Base-by-base conservation (phyloP, 2,888 invertebrate genomes). In the Mesodorylaimus sp. region DNA sequence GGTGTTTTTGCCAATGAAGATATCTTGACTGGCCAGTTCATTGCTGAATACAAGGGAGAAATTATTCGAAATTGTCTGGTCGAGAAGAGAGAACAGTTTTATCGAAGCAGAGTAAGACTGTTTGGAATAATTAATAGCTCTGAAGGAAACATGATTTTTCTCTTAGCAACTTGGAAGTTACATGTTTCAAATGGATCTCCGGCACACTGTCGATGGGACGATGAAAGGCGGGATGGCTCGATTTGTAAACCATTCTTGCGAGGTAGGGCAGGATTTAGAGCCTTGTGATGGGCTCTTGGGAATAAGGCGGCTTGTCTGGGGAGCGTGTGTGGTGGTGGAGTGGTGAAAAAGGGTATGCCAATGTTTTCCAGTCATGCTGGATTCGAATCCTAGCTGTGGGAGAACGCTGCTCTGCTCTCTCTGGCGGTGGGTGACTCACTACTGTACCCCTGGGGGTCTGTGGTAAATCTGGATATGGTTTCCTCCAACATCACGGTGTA, bases 221-320 rank as follows among this genome's bases (percentile, higher is more conserved):
- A 7, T 21, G 7, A 32, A 16, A 32, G 32, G 32, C 16, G 10
- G 16, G 10, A 39, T 39, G 10, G 41, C 41, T 21, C 10, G 41
- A 21, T 39, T 39, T 39, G 21, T 39, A n/a, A 39, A 39, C 21
- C 41, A 39, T 39, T 39, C 41, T n/a, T 39, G 41, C 41, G 41
- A 39, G 7, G 41, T 21, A n/a, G n/a, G n/a, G n/a, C n/a, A n/a
- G n/a, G n/a, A n/a, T n/a, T n/a, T n/a, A n/a, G n/a, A n/a, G n/a
- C n/a, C n/a, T n/a, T n/a, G n/a, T n/a, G n/a, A n/a, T n/a, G n/a
- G n/a, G n/a, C n/a, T n/a, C n/a, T n/a, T n/a, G n/a, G n/a, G 16
- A 39, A 39, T 39, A n/a, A 10, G 10, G 21, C 21, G 7, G 32
- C 16, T 32, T 32, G 32, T 13, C 32, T 32, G 16, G 10, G 32